Conservation (phyloP, 2,113 vertebrate genomes). For the Dasyornis broadbenti region DNA sequence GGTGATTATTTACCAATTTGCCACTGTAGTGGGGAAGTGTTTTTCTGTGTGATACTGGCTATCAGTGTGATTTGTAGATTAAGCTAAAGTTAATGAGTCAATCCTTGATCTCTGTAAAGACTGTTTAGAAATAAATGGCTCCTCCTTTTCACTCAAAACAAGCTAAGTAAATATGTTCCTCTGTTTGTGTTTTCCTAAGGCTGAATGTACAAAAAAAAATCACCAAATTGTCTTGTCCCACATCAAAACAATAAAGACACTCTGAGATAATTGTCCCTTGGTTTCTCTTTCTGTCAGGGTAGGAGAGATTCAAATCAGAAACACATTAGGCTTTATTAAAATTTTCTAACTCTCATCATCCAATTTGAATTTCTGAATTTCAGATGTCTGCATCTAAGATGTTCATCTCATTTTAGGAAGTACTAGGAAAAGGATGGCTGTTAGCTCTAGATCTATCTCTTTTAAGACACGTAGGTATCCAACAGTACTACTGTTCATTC, state of each 20-base stretch:
- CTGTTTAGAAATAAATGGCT: background rate
- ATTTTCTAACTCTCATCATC: background rate
- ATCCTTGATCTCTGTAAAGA: background rate
- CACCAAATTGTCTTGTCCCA: background rate
- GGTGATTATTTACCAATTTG: conserved; percentile 2
- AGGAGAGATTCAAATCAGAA: background rate
- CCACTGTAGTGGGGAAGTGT: background rate
- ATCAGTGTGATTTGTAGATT: conserved; percentile 6
- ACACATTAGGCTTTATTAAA: background rate
- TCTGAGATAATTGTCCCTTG: background rate
- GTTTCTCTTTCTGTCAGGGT: background rate
- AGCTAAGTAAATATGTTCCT: background rate
- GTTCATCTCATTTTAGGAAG: background rate
- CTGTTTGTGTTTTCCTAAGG: background rate
- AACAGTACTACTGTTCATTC: background rate
- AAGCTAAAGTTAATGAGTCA: conserved; percentile 7
- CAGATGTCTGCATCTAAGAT: background rate
- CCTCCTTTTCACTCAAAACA: background rate
- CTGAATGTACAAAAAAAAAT: background rate
- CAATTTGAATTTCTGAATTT: background rate
- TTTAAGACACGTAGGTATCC: background rate
- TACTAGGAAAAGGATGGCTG: background rate
- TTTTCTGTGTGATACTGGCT: background rate
- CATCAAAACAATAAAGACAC: background rate
- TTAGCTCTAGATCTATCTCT: background rate